Evolutionary conservation across 2,888 invertebrate species (phyloP), one percentile per base, ranked within the genome.

Genomic region (Tetheella fluctuosa): DNA sequence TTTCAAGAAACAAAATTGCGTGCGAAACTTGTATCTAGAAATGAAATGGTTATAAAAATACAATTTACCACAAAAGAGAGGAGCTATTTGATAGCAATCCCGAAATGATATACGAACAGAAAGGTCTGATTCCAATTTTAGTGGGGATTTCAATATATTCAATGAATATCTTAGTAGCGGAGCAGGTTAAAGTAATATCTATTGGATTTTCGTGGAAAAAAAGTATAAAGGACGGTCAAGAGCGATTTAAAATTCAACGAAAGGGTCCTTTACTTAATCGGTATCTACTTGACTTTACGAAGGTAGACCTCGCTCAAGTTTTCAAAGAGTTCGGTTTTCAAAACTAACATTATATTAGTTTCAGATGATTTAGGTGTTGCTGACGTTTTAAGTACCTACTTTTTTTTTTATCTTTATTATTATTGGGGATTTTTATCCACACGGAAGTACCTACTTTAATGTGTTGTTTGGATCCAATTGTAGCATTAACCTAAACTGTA

Each of bases 81-180:
- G 59, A 66, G 64, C 37, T 58, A 63, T 59, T 59, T 59, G 61
- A 57, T 60, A 60, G 65, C 42, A 48, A 67, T 65, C 69, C 62
- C 62, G 65, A 63, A 63, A 74, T 73, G 74, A 76, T 74, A 68
- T 70, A 79, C 69, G 64, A 62, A 74, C 69, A 68, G 70, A 68
- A 67, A 68, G 73, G 68, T 67, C 70, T 65, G 65, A 67, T 71
- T 68, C 70, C 72, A 72, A 69, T 74, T 79, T 75, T 71, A 71
- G 70, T 65, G 70, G 63, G 71, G 73, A 79, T 80, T 80, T 76
- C 77, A 79, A 79, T 77, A 79, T 76, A 78, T 80, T 71, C 81
- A 77, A 80, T 82, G 81, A 81, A 83, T 83, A 81, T 70, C 73
- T 80, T 77, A 80, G 77, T 70, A 76, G 80, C 67, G 62, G 54